Percentiles rank a stretch among this genome's conserved stretches.
Conservation (phyloP, 2,888 invertebrate genomes). For the Hirtodrosophila cameraria region DNA sequence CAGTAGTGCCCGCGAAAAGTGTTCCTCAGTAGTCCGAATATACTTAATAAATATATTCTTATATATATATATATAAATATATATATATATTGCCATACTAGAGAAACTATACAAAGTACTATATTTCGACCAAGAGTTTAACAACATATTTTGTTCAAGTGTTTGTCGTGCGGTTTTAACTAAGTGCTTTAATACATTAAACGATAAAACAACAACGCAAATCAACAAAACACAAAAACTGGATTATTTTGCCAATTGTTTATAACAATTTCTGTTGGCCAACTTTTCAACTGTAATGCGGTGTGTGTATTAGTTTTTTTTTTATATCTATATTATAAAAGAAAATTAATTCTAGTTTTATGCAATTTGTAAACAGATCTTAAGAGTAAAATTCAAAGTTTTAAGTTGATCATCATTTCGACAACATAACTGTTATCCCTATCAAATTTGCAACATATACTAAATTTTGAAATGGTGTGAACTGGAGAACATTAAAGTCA, state of each 20-base stretch:
- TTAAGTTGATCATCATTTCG: too few relatives aligned
- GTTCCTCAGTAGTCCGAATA: constrained; percentile 34
- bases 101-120: background rate
- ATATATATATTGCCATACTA: background rate
- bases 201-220: background rate
- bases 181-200: constrained; percentile 9
- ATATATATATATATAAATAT: background rate
- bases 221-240: constrained; percentile 4
- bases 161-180: background rate
- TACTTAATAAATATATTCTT: too few relatives aligned
- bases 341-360: too few relatives aligned
- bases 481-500: too few relatives aligned
- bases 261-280: constrained; percentile 30
- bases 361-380: too few relatives aligned
- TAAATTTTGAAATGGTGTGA: too few relatives aligned
- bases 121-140: too few relatives aligned
- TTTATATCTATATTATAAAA: constrained; percentile 3
- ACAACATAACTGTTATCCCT: too few relatives aligned
- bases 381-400: too few relatives aligned
- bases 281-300: constrained; percentile 71
- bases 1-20: constrained; percentile 67
- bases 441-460: too few relatives aligned
- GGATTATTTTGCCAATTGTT: constrained; percentile 36
- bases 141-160: constrained; percentile 26
- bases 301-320: constrained; percentile 76